Evolutionary conservation across 2,888 invertebrate genomes (phyloP).

Genomic region (Melieria omissa): DNA sequence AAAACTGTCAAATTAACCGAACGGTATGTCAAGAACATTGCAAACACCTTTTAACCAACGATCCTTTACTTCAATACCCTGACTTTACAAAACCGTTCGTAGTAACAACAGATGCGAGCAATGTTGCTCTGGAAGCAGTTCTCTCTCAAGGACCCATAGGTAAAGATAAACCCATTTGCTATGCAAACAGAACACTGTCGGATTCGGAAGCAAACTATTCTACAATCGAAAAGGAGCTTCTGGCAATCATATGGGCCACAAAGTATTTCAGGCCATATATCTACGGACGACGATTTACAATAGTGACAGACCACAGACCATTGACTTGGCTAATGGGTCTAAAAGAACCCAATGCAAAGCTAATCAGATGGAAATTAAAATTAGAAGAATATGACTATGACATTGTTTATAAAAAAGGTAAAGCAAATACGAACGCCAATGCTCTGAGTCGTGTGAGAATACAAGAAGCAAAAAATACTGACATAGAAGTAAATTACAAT

Average conservation of each 20-base stretch:
- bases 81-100: background rate
- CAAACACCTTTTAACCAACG: background rate
- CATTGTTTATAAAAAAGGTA: constrained; percentile 10
- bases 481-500: too few relatives aligned
- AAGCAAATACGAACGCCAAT: background rate
- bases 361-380: background rate
- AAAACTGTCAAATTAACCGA: constrained; percentile 28
- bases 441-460: constrained; percentile 2
- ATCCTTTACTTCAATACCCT: background rate
- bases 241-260: constrained; percentile 17
- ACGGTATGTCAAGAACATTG: constrained; percentile 19
- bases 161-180: constrained; percentile 49
- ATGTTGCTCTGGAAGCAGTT: constrained; percentile 49
- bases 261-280: constrained; percentile 21
- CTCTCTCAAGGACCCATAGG: constrained; percentile 52
- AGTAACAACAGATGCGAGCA: background rate
- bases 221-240: constrained; percentile 40
- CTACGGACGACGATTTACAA: background rate
- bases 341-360: background rate
- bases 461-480: background rate
- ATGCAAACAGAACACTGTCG: constrained; percentile 49
- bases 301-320: constrained; percentile 4
- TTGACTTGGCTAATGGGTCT: background rate
- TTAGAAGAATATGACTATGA: background rate
- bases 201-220: constrained; percentile 48